phyloP scores from a whole-genome alignment of 2,888 invertebrate genomes.

The Synanthedon andrenaeformis region DNA sequence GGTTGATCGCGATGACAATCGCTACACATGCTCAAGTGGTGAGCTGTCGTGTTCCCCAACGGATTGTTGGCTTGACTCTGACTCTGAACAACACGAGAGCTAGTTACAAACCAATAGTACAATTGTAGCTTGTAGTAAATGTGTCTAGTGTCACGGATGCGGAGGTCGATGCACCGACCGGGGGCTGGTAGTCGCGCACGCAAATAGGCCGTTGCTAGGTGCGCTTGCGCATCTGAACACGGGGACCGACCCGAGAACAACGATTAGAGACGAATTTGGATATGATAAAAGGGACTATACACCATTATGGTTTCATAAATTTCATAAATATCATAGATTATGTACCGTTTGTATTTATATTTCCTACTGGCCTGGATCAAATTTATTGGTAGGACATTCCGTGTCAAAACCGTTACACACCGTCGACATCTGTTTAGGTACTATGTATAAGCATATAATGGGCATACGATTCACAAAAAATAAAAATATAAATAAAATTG shows the following conservation, averaged over 20 bases:
- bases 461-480: no score
- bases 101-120: slow-evolving; percentile 3
- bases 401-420: no score
- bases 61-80: neutral
- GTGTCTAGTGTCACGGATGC: slow-evolving; percentile 14
- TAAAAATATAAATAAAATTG: neutral
- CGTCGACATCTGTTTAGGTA: no score
- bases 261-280: no score
- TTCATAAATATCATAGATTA: no score
- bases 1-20: neutral
- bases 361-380: no score
- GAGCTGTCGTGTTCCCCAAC: neutral
- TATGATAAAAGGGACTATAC: no score
- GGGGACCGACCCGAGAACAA: no score
- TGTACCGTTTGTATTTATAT: no score
- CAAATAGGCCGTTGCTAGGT: neutral
- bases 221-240: neutral
- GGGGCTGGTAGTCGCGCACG: neutral
- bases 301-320: no score
- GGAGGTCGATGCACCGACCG: slow-evolving; percentile 18
- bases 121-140: slow-evolving; percentile 8
- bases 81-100: neutral
- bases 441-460: no score
- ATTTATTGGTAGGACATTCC: no score
- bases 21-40: neutral